Base-by-base conservation (phyloP, 2,797 vertebrate genomes). In the Rhinoraja longicauda region DNA sequence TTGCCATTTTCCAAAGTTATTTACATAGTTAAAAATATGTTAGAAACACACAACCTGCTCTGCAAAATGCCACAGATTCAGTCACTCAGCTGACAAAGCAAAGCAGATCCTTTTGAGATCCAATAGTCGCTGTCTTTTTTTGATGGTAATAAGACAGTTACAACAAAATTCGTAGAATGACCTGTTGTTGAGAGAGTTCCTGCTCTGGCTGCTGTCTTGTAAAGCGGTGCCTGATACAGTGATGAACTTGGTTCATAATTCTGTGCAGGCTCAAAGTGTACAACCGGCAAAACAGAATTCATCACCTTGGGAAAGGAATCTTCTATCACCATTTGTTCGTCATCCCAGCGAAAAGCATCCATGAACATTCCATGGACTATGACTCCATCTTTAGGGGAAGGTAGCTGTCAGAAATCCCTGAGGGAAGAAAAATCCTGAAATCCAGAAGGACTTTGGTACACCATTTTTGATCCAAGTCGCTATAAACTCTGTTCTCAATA, bases 231-330 rank as follows among this genome's bases (percentile, higher is more conserved):
- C 0, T 97, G 96, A 93, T 97, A 97, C 24, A 97, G 94, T 0
- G 93, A 93, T 0, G 94, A 93, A 12, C 94, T 93, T 0, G 97
- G 95, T 29, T 95, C 94, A 9, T 97, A 97, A 94, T 97, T 98
- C 94, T 95, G 97, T 88, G 95, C 95, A 1, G 98, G 98, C 94
- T 98, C 97, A 94, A 98, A 98, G 93, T 98, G 98, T 90, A 98
- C 95, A 79, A 97, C 95, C 0, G 98, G 97, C 93, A 98, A 93
- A 95, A 95, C 77, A 17, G 96, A 78, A 93, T 97, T 97, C 96
- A 97, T 98, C 94, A 96, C 95, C 53, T 94, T 94, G 0, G 96
- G 96, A 67, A 97, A 93, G 0, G 96, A 96, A 0, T 97, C 96
- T 93, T 96, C 97, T 10, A 97, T 96, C 92, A 96, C 95, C 97